A percentile compares a stretch with the other conserved stretches of the same genome.
These are phyloP conservation scores for Aphodius sticticus DNA, from an alignment of 2,888 invertebrate genomes.

Conservation along the genomic window DNA sequence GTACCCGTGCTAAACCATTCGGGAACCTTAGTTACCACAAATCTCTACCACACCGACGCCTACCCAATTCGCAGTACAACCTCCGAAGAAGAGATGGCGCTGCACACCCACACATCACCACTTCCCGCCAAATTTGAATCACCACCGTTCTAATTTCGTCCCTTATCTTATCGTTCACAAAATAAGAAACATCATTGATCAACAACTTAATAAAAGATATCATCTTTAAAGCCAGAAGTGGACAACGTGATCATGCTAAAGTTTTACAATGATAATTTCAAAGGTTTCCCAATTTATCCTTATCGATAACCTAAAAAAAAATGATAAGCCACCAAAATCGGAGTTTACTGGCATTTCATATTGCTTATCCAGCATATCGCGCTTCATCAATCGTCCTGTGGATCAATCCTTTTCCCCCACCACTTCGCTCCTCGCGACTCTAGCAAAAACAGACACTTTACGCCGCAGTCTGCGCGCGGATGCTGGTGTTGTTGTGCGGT, in stretches of 20 bases:
- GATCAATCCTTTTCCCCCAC: conserved; percentile 20
- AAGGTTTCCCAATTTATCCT: not conserved
- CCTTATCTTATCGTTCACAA: not conserved
- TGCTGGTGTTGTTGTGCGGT: conserved; percentile 36
- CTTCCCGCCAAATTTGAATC: not conserved
- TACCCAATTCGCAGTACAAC: not conserved
- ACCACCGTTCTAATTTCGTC: not conserved
- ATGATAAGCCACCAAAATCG: not conserved
- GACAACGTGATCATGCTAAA: not conserved
- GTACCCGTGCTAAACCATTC: not conserved
- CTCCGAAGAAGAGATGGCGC: not conserved
- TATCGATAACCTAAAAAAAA: not conserved
- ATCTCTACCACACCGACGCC: not conserved
- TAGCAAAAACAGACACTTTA: conserved; percentile 16
- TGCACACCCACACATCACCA: not conserved
- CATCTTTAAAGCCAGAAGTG: not conserved
- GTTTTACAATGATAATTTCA: not conserved
- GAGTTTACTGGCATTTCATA: not conserved
- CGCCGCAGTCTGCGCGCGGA: conserved; percentile 31
- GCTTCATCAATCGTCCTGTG: not conserved
- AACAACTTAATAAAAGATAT: not conserved
- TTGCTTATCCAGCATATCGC: not conserved
- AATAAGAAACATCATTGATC: not conserved
- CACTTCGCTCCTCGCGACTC: not conserved
- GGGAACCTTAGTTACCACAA: not conserved